Conservation (phyloP, 2,113 vertebrate genomes). For the Centropristis striata region DNA sequence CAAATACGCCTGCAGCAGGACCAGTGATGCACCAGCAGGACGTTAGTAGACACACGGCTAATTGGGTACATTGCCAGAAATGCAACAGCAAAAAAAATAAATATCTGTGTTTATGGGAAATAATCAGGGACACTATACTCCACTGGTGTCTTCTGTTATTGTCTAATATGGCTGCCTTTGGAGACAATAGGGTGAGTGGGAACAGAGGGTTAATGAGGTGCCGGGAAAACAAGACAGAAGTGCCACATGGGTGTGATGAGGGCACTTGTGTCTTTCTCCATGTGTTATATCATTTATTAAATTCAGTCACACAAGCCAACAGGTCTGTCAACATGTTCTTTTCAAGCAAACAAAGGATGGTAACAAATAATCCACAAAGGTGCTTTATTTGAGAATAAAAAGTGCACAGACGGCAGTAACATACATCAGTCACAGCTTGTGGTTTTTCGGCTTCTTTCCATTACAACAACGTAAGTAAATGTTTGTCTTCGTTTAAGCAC, state of each 20-base stretch:
- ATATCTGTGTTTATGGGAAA: constrained; percentile 58
- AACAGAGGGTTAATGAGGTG: constrained; percentile 62
- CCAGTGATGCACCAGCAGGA: constrained; percentile 45
- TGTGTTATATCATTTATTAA: constrained; percentile 18
- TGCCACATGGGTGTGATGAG: constrained; percentile 36
- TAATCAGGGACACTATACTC: constrained; percentile 46
- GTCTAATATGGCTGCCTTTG: constrained; percentile 47
- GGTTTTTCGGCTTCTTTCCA: constrained; percentile 31
- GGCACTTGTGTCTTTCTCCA: constrained; percentile 11
- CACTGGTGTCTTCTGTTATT: constrained; percentile 55
- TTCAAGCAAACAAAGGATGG: not conserved
- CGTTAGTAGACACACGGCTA: constrained; percentile 60
- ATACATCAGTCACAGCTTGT: not conserved
- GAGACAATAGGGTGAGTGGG: constrained; percentile 34
- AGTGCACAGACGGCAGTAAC: not conserved
- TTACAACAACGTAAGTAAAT: constrained; percentile 40
- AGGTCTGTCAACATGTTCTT: constrained; percentile 10
- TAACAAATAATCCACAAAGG: not conserved
- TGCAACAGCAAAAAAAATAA: constrained; percentile 38
- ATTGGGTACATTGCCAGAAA: constrained; percentile 83
- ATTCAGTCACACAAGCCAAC: constrained; percentile 1
- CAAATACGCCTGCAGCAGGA: constrained; percentile 38
- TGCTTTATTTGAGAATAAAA: not conserved
- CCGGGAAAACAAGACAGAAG: constrained; percentile 51
- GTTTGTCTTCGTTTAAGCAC: constrained; percentile 40